Conservation (phyloP, 2,888 invertebrate species). For the Tipula lateralis region DNA sequence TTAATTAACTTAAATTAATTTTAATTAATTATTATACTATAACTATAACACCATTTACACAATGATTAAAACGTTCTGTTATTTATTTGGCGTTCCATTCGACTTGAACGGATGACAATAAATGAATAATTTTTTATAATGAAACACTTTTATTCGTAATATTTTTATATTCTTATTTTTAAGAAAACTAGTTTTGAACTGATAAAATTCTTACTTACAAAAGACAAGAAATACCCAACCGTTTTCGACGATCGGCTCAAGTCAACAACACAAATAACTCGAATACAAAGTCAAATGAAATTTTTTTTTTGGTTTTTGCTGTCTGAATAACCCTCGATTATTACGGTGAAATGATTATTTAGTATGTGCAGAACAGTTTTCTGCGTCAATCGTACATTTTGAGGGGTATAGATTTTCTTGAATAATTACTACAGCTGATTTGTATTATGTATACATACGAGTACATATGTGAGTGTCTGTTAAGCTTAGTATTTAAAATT, state of each 20-base stretch:
- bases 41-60: background rate
- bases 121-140: slow-evolving; percentile 13
- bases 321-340: background rate
- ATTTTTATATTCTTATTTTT: background rate
- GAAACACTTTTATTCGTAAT: slow-evolving; percentile 2
- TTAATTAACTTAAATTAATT: background rate
- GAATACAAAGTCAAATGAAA: background rate
- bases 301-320: background rate
- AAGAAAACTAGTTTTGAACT: background rate
- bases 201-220: background rate
- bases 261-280: background rate
- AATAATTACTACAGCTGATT: slow-evolving; percentile 19
- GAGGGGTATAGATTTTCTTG: background rate
- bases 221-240: background rate
- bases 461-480: background rate
- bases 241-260: slow-evolving; percentile 27
- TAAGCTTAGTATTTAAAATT: background rate
- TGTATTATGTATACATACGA: background rate
- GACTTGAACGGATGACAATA: slow-evolving; percentile 3
- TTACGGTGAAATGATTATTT: background rate
- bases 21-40: background rate
- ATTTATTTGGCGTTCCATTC: slow-evolving; percentile 3
- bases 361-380: background rate
- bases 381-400: background rate
- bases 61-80: background rate